Base-by-base conservation (phyloP, 2,797 vertebrate species). In the Bothrops alternatus region DNA sequence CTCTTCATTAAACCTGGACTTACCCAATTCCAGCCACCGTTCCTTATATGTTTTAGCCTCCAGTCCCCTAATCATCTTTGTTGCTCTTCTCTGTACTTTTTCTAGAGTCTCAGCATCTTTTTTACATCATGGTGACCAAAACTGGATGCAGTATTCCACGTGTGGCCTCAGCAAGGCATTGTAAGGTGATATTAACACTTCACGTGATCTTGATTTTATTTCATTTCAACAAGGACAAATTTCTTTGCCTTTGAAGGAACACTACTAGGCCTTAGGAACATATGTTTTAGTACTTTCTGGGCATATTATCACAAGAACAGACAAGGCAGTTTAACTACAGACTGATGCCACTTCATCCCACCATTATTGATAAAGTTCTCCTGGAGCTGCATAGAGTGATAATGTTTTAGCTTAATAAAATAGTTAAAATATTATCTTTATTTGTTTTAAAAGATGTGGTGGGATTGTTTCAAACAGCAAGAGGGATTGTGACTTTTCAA, bases 401-500 rank as follows among this genome's bases (percentile, higher is more conserved):
- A 78, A 78, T 53, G 73, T 78, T 53, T 11, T 47, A n/a, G 28
- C 78, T 14, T 87, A 90, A 86, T 16, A 18, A 86, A 86, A 87
- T 32, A 78, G 61, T 50, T 58, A 20, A 37, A 26, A 23, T 78
- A 6, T 20, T 82, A 14, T 60, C 26, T 73, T 61, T 88, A 18
- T 90, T 32, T 42, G 4, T 32, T 28, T 47, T 1, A 25, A 88
- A 57, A 88, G 28, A 47, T 85, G 73, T 92, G 55, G 53, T 32
- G 20, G 26, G 78, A 18, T 23, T 86, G 57, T 90, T 92, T 55
- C 56, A 28, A 90, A 88, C 56, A 18, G 87, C 61, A 93, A 93
- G 63, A 53, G 23, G 28, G 92, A 93, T 60, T 57, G 42, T n/a
- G 53, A 88, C 85, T 7, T 73, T 69, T 88, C 47, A 26, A 73